Evolutionary conservation across 1,140 invertebrate species (phyloP).

Genomic region (Cydia amplana): DNA sequence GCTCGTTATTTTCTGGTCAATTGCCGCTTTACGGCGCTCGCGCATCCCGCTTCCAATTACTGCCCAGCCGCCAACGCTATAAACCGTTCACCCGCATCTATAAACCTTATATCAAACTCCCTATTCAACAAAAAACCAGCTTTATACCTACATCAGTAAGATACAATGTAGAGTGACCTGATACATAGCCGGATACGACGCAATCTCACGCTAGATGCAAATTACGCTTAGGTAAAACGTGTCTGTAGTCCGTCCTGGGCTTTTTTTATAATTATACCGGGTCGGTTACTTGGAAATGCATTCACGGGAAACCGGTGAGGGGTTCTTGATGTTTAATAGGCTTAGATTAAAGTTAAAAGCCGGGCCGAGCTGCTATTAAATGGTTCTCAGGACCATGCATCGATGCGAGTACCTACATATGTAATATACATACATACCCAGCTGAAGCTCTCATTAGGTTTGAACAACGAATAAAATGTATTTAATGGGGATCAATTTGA

Average conservation of each 20-base stretch:
- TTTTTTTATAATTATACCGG: slow-evolving; percentile 78
- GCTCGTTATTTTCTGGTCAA: slow-evolving; percentile 80
- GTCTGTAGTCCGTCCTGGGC: slow-evolving; percentile 72
- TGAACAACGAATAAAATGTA: slow-evolving; percentile 36
- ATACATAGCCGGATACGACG: slow-evolving; percentile 36
- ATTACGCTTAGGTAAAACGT: slow-evolving; percentile 77
- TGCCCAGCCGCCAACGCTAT: slow-evolving; percentile 74
- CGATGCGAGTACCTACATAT: not conserved
- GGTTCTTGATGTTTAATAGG: slow-evolving; percentile 74
- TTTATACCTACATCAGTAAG: slow-evolving; percentile 32
- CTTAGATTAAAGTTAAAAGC: slow-evolving; percentile 78
- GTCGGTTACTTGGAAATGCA: slow-evolving; percentile 77
- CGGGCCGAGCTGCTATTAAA: slow-evolving; percentile 58
- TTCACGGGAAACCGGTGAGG: slow-evolving; percentile 71
- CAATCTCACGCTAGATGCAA: slow-evolving; percentile 56
- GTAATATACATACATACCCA: no score
- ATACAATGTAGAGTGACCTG: slow-evolving; percentile 28
- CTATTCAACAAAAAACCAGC: slow-evolving; percentile 34
- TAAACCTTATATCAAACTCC: slow-evolving; percentile 43
- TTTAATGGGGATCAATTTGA: not conserved
- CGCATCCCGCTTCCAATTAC: slow-evolving; percentile 79
- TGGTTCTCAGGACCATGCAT: slow-evolving; percentile 51
- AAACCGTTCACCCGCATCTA: slow-evolving; percentile 51
- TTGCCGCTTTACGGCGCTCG: slow-evolving; percentile 76
- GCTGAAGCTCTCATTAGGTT: slow-evolving; percentile 48